Evolutionary conservation across 2,113 vertebrate species (phyloP).

Genomic region (Entelurus aequoreus): DNA sequence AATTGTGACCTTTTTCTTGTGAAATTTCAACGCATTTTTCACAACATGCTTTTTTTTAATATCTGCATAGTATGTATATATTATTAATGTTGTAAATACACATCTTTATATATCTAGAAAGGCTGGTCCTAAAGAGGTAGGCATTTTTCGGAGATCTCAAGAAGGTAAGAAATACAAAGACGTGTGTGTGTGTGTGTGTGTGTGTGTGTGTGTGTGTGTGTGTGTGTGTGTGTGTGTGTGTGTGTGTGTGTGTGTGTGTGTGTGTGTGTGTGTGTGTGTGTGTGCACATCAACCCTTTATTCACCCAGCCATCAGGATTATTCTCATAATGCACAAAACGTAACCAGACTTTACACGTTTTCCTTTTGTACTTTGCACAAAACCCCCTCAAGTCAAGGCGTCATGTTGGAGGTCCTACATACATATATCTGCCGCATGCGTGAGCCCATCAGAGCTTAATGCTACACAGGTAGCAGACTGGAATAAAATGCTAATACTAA

Average conservation of each 20-base stretch:
- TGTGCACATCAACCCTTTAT: constrained; percentile 8
- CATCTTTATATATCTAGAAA: no score
- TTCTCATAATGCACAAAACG: constrained; percentile 13
- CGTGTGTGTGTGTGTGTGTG: no score
- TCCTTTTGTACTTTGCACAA: constrained; percentile 32
- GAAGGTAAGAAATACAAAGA: no score
- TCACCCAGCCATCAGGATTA: constrained; percentile 17
- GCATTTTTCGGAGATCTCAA: no score
- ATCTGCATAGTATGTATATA: no score
- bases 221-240: neutral
- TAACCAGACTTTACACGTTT: constrained; percentile 28
- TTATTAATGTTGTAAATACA: no score
- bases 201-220: no score
- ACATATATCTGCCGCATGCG: no score
- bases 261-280: neutral
- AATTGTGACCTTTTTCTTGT: no score
- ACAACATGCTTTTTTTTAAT: no score
- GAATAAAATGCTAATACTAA: constrained; percentile 64
- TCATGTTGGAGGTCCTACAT: constrained; percentile 41
- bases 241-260: constrained; percentile 1
- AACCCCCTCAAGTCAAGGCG: constrained; percentile 29
- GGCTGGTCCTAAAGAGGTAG: no score
- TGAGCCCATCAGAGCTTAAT: constrained; percentile 57
- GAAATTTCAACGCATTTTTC: no score
- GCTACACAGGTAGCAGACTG: constrained; percentile 53